phyloP scores from a whole-genome alignment of 2,113 vertebrate species.

The Poeciliopsis turrubarensis region DNA sequence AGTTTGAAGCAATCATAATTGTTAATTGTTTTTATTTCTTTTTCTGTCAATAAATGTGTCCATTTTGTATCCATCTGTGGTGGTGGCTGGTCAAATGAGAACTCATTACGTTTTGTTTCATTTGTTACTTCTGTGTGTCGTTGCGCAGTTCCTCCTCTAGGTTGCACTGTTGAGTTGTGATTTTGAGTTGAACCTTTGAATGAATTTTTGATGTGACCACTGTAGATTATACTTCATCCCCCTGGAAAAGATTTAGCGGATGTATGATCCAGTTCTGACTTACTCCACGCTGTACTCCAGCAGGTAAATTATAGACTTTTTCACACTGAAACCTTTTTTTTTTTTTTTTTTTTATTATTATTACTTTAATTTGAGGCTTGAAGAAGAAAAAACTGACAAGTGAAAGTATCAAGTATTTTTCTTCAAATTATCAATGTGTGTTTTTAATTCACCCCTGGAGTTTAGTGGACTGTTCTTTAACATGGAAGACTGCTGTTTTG shows the following conservation, averaged over 20 bases:
- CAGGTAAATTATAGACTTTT: slow-evolving; percentile 40
- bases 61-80: neutral
- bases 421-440: slow-evolving; percentile 17
- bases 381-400: slow-evolving; percentile 41
- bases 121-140: slow-evolving; percentile 6
- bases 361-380: slow-evolving; percentile 29
- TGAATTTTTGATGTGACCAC: slow-evolving; percentile 2
- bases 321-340: slow-evolving; percentile 11
- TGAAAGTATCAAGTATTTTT: slow-evolving; percentile 27
- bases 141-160: slow-evolving; percentile 53
- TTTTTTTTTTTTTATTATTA: no score
- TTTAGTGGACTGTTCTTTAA: slow-evolving; percentile 54
- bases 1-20: no score
- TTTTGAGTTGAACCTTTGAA: slow-evolving; percentile 33
- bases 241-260: slow-evolving; percentile 46
- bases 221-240: slow-evolving; percentile 37
- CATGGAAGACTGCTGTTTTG: slow-evolving; percentile 35
- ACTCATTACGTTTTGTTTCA: neutral
- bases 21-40: neutral
- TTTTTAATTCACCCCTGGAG: slow-evolving; percentile 38
- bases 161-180: slow-evolving; percentile 61
- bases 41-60: neutral
- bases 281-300: slow-evolving; percentile 30
- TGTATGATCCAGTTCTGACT: slow-evolving; percentile 27
- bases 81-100: neutral